phyloP scores from a whole-genome alignment of 2,113 vertebrate genomes.

The Podarcis muralis region DNA sequence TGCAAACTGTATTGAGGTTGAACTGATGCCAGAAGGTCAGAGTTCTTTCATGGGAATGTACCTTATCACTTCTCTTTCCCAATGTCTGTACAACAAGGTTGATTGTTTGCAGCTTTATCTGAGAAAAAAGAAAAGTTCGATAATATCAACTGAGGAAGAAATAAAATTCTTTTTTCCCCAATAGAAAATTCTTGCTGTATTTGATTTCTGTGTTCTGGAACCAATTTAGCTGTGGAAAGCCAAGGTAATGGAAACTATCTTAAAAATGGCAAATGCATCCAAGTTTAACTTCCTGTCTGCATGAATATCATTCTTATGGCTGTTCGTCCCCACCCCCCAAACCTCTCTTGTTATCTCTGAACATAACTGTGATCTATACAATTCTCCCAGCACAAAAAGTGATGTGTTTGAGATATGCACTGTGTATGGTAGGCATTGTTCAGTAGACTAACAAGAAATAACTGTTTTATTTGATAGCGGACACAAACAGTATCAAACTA shows the following conservation, averaged over 20 bases:
- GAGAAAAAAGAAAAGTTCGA: background rate
- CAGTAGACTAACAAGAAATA: slow-evolving; percentile 6
- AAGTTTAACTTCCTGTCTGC: slow-evolving; percentile 17
- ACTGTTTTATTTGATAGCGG: slow-evolving; percentile 9
- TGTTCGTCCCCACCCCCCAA: background rate
- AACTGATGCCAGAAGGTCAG: background rate
- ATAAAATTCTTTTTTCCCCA: background rate
- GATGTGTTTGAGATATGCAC: background rate
- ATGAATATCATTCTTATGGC: background rate
- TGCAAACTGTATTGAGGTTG: slow-evolving; percentile 31
- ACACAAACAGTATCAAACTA: background rate
- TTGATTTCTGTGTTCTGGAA: background rate
- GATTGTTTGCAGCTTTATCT: slow-evolving; percentile 30
- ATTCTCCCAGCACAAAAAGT: background rate
- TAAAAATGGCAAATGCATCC: slow-evolving; percentile 22
- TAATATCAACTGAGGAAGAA: background rate
- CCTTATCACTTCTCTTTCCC: slow-evolving; percentile 46
- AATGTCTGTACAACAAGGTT: slow-evolving; percentile 18
- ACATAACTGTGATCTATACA: slow-evolving; percentile 1
- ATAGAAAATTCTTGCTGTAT: slow-evolving; percentile 16
- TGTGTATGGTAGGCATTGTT: background rate
- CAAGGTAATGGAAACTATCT: background rate
- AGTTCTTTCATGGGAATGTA: slow-evolving; percentile 41
- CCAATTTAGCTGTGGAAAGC: slow-evolving; percentile 30
- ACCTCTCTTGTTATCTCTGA: background rate